These are phyloP conservation scores for Lithophane socia DNA, from an alignment of 2,888 invertebrate genomes.

Conservation along the genomic window DNA sequence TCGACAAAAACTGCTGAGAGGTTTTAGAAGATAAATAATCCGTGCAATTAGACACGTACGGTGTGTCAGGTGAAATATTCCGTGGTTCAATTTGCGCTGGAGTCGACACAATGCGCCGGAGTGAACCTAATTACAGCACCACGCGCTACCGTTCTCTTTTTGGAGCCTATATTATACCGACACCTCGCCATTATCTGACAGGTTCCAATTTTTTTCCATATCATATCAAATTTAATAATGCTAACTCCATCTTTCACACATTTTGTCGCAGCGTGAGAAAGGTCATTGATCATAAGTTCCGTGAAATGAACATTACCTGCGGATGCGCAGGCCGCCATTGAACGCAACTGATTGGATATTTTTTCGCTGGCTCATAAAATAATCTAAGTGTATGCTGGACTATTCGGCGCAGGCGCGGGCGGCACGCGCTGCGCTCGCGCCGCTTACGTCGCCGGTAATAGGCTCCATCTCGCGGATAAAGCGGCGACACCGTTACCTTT, in stretches of 20 bases:
- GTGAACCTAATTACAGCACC: slow-evolving; percentile 83
- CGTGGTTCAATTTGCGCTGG: slow-evolving; percentile 85
- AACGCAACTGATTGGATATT: slow-evolving; percentile 70
- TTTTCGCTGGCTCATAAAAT: slow-evolving; percentile 78
- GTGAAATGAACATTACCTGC: slow-evolving; percentile 62
- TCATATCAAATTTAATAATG: slow-evolving; percentile 53
- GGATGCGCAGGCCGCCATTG: slow-evolving; percentile 54
- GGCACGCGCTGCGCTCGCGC: slow-evolving; percentile 81
- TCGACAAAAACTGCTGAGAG: slow-evolving; percentile 83
- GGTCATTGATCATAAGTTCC: slow-evolving; percentile 59
- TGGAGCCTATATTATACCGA: slow-evolving; percentile 70
- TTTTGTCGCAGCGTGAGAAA: slow-evolving; percentile 63
- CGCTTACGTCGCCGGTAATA: slow-evolving; percentile 78
- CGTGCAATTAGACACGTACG: slow-evolving; percentile 89
- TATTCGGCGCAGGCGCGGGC: slow-evolving; percentile 65
- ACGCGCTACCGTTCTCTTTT: slow-evolving; percentile 79
- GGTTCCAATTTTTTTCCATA: slow-evolving; percentile 49
- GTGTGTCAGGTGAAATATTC: slow-evolving; percentile 85
- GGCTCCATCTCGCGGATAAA: slow-evolving; percentile 89
- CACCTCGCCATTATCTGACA: slow-evolving; percentile 53
- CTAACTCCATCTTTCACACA: slow-evolving; percentile 63
- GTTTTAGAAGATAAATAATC: slow-evolving; percentile 86
- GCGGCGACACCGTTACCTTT: slow-evolving; percentile 90
- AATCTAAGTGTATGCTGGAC: slow-evolving; percentile 73
- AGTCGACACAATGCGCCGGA: slow-evolving; percentile 79